Evolutionary conservation across 2,888 invertebrate species (phyloP).

Genomic region (Pristionchus exspectatus): DNA sequence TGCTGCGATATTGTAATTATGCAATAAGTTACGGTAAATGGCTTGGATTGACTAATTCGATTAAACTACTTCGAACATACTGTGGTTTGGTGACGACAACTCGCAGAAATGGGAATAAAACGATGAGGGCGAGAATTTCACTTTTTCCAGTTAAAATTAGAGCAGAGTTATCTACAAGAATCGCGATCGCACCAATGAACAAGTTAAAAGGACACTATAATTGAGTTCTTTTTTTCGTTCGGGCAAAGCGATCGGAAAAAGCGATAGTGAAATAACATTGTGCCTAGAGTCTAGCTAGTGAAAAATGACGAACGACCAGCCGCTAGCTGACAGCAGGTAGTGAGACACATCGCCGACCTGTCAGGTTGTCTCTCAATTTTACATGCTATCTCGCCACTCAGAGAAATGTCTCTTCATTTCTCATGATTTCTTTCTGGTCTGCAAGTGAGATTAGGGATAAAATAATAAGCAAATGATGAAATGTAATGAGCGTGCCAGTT

Average conservation of each 20-base stretch:
- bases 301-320: not conserved
- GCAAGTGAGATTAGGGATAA: not conserved
- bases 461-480: no score
- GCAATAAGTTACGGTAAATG: no score
- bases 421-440: not conserved
- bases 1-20: no score
- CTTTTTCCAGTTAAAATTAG: no score
- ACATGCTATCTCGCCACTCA: not conserved
- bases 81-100: no score
- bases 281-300: slow-evolving; percentile 16
- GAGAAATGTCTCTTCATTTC: not conserved
- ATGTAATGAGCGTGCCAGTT: no score
- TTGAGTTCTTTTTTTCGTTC: not conserved
- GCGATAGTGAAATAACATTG: not conserved
- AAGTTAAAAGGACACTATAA: not conserved
- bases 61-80: no score
- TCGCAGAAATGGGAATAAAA: no score
- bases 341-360: not conserved
- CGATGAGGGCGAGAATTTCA: no score
- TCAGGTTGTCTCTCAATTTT: not conserved
- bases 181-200: no score
- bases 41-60: no score
- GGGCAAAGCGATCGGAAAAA: not conserved
- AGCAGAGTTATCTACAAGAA: no score
- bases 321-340: slow-evolving; percentile 5